phyloP scores from a whole-genome alignment of 2,797 vertebrate genomes.

The Cyprinodon diabolis region DNA sequence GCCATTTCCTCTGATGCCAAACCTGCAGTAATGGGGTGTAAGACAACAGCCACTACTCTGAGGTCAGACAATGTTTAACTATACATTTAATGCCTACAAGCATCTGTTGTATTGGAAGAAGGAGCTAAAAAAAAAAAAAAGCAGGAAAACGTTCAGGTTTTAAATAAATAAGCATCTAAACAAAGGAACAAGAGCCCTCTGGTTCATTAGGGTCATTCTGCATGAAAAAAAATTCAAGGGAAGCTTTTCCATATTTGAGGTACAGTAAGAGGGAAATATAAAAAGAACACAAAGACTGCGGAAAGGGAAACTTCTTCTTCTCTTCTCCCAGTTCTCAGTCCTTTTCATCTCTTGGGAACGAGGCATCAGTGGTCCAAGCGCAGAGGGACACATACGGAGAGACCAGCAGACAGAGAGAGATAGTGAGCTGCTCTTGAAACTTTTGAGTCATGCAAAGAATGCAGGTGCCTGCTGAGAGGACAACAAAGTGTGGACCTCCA shows the following conservation, averaged over 20 bases:
- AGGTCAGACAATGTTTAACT: constrained; percentile 45
- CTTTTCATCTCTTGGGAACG: constrained; percentile 76
- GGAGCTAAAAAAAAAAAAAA: constrained; percentile 37
- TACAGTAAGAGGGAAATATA: constrained; percentile 68
- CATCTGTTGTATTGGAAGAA: constrained; percentile 16
- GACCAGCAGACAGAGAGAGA: constrained; percentile 55
- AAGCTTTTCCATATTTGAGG: constrained; percentile 63
- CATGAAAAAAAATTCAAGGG: constrained; percentile 45
- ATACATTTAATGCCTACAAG: constrained; percentile 19
- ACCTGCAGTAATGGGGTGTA: constrained; percentile 65
- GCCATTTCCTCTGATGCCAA: constrained; percentile 72
- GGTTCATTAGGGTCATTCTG: constrained; percentile 53
- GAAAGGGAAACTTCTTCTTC: constrained; percentile 57
- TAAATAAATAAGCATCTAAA: constrained; percentile 37
- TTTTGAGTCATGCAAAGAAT: constrained; percentile 77
- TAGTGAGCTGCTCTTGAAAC: constrained; percentile 65
- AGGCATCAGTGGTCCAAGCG: constrained; percentile 64
- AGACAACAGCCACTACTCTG: constrained; percentile 63
- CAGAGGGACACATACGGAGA: constrained; percentile 23
- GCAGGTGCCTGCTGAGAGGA: constrained; percentile 76
- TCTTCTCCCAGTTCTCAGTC: constrained; percentile 60
- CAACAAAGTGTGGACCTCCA: constrained; percentile 76
- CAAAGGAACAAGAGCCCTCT: constrained; percentile 6
- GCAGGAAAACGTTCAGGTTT: constrained; percentile 40
- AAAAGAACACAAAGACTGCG: constrained; percentile 56